These are phyloP conservation scores for Leptinotarsa peninsularis DNA, from an alignment of 2,888 invertebrate genomes.

Conservation along the genomic window DNA sequence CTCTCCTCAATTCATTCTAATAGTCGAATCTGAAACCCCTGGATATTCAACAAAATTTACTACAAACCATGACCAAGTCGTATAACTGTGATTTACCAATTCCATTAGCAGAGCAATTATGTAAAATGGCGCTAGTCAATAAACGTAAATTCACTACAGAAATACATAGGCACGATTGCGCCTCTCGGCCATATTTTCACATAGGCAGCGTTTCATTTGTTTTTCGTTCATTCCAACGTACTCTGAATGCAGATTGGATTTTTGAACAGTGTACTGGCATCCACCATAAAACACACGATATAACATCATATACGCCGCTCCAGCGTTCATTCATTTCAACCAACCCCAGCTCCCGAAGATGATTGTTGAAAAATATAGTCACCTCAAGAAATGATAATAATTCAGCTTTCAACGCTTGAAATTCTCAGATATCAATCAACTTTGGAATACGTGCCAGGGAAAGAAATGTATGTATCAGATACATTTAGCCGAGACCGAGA, in stretches of 20 bases:
- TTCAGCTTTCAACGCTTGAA: too few species aligned
- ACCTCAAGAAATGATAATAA: too few species aligned
- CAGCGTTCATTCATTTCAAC: too few species aligned
- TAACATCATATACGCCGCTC: too few species aligned
- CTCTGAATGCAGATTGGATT: constrained; percentile 27
- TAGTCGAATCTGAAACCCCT: constrained; percentile 12
- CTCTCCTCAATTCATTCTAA: neutral
- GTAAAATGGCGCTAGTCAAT: constrained; percentile 58
- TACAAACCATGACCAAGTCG: constrained; percentile 18
- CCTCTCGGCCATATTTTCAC: constrained; percentile 21
- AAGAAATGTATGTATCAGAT: too few species aligned
- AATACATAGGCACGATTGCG: constrained; percentile 27
- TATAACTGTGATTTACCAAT: constrained; percentile 53
- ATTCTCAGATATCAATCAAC: too few species aligned
- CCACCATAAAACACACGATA: neutral
- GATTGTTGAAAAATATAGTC: too few species aligned
- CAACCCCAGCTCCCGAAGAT: too few species aligned
- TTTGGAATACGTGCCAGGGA: too few species aligned
- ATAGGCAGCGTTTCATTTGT: constrained; percentile 23
- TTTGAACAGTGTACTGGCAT: neutral
- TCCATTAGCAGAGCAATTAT: constrained; percentile 59
- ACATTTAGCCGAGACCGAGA: too few species aligned
- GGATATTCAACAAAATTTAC: constrained; percentile 20
- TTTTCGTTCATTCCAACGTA: constrained; percentile 23
- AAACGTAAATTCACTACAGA: constrained; percentile 53